phyloP scores from a whole-genome alignment of 37 sponge, comb jelly and placozoan genomes.

The Mnemiopsis leidyi region DNA sequence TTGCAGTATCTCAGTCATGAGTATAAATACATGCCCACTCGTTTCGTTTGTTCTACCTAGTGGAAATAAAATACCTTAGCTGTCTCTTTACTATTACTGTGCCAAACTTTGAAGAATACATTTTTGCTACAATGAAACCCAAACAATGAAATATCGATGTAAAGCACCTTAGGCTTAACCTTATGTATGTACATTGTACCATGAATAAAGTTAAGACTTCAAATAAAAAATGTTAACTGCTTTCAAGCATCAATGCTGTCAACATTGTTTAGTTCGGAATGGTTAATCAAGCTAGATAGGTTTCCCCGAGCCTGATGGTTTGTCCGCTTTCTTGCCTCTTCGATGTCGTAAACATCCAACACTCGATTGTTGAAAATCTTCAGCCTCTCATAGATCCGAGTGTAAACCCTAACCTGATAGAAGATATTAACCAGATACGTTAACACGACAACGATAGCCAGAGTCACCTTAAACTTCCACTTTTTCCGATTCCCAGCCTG shows the following conservation, averaged over 20 bases:
- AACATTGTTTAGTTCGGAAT: not conserved
- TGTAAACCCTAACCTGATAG: not conserved
- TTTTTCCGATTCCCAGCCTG: not conserved
- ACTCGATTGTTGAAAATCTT: slow-evolving; percentile 1
- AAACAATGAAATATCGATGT: too few relatives aligned
- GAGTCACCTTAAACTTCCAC: not conserved
- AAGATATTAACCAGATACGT: not conserved
- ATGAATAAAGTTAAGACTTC: too few relatives aligned
- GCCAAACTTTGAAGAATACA: too few relatives aligned
- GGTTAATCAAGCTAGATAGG: not conserved
- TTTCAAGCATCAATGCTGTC: not conserved
- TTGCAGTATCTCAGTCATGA: too few relatives aligned
- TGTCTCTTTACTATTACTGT: too few relatives aligned
- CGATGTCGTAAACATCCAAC: not conserved
- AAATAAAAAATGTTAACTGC: not conserved
- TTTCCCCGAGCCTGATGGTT: not conserved
- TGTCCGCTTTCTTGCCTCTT: not conserved
- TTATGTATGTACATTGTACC: too few relatives aligned
- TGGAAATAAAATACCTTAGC: too few relatives aligned
- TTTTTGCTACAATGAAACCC: too few relatives aligned
- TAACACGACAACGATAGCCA: not conserved
- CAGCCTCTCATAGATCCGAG: not conserved
- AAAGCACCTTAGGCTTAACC: too few relatives aligned
- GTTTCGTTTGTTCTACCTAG: too few relatives aligned
- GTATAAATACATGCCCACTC: too few relatives aligned